Base-by-base conservation (phyloP, 2,888 invertebrate genomes). In the Sylvicola cinctus region DNA sequence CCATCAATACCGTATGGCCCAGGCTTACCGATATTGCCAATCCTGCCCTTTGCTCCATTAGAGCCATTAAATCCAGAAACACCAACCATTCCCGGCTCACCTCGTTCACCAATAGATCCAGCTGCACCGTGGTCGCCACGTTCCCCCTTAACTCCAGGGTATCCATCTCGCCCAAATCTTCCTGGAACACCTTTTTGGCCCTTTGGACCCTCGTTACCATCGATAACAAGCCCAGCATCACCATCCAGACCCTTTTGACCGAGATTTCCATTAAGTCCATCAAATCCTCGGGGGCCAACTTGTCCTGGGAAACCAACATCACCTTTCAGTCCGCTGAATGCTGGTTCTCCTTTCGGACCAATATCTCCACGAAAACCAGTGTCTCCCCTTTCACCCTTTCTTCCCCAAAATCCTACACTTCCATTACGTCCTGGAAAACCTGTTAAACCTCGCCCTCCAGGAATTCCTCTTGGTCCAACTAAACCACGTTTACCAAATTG, bases 241-340 rank as follows among this genome's bases (percentile, higher is more conserved):
- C 28, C 28, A 8, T 28, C 28, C 3, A 15, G 11, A 15, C 29
- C 29, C 16, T 34, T 29, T 16, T 13, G 12, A n/a, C 36, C 36
- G n/a, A 16, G 13, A 7, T n/a, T 13, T 28, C 28, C 28, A 28
- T 4, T 5, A 7, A 39, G 16, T 3, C 55, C 55, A 25, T 39
- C 41, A 5, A 35, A 44, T 2, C 66, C 66, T 3, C 47, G 44
- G 3, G 42, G 45, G 13, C 71, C 71, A 36, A 45, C 44, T 16
- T 40, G 38, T 8, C 71, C 72, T 12, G 49, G 41, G 23, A 58
- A 56, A 35, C 74, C 74, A 3, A 30, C 25, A 14, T 72, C 70
- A 26, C 77, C 77, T 49, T 69, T 67, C 37, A 62, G 58, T 2
- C 75, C 75, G 40, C 64, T 68, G 33, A 64, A 59, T 2, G 72